Evolutionary conservation across 2,797 vertebrate species (phyloP).

Genomic region (Tapera naevia): DNA sequence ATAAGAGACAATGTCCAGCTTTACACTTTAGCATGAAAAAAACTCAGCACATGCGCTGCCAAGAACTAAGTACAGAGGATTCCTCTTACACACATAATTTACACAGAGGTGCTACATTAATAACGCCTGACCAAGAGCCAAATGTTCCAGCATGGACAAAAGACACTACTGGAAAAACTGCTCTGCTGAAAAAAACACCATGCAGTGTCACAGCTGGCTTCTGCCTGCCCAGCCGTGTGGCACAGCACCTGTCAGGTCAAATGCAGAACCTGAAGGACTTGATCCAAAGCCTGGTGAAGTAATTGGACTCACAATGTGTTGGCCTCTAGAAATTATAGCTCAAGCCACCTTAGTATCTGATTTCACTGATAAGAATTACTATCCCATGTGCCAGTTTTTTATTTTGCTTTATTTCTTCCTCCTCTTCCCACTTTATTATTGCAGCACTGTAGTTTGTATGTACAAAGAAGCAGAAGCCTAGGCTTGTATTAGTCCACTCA

Average conservation of each 20-base stretch:
- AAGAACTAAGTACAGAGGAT: background rate
- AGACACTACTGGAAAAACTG: background rate
- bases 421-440: background rate
- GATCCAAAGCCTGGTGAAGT: background rate
- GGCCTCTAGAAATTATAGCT: background rate
- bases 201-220: background rate
- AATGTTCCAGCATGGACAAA: background rate
- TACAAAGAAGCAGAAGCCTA: constrained; percentile 14
- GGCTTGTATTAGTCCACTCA: constrained; percentile 43
- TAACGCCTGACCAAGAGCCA: background rate
- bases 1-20: background rate
- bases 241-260: background rate
- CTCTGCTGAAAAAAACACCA: background rate
- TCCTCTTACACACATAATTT: background rate
- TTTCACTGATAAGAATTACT: background rate
- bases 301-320: background rate
- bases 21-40: background rate
- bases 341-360: background rate
- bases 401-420: background rate
- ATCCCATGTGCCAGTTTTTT: background rate
- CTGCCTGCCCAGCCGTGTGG: background rate
- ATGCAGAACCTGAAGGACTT: background rate
- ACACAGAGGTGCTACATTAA: background rate
- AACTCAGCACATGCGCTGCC: background rate
- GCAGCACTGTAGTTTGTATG: background rate